Base-by-base conservation (phyloP, 2,797 vertebrate species). In the Mormyrops attenuatus region DNA sequence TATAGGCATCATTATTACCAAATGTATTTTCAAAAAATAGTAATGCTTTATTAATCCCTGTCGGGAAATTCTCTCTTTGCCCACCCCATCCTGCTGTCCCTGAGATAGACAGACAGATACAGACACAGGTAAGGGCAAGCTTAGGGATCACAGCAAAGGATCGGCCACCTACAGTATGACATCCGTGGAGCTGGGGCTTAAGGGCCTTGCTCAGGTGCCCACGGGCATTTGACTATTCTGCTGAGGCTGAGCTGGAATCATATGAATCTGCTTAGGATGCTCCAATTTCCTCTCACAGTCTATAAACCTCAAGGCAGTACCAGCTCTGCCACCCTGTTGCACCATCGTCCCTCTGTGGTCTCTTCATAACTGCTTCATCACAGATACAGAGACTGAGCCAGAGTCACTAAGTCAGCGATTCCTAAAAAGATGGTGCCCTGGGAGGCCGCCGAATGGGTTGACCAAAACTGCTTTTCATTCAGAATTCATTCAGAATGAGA, bases 401-500 rank as follows among this genome's bases (percentile, higher is more conserved):
- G 15, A 53, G 52, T 53, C 1, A 53, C 13, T 53, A 53, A 4
- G 8, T 53, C 13, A 53, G 52, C 3, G 6, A 7, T 47, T 47
- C 5, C 6, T 47, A n/a, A 47, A 47, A 47, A 47, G 44, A 6
- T 47, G 44, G 44, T 52, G 60, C 22, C 17, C 2, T 63, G 3
- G 7, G 57, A 4, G 7, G 20, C 55, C 7, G 20, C 17, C 0
- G 0, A 60, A 60, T 6, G n/a, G 57, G n/a, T 60, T n/a, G 97
- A n/a, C n/a, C n/a, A n/a, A n/a, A n/a, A n/a, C n/a, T n/a, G n/a
- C n/a, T n/a, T n/a, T n/a, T n/a, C n/a, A n/a, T n/a, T n/a, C n/a
- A n/a, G n/a, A n/a, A n/a, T n/a, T n/a, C n/a, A n/a, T n/a, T n/a
- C n/a, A n/a, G n/a, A n/a, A n/a, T 94, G 90, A 90, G 47, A 49